These are phyloP conservation scores for Sinhomidia bicolor DNA, from an alignment of 2,888 invertebrate genomes.

Conservation along the genomic window DNA sequence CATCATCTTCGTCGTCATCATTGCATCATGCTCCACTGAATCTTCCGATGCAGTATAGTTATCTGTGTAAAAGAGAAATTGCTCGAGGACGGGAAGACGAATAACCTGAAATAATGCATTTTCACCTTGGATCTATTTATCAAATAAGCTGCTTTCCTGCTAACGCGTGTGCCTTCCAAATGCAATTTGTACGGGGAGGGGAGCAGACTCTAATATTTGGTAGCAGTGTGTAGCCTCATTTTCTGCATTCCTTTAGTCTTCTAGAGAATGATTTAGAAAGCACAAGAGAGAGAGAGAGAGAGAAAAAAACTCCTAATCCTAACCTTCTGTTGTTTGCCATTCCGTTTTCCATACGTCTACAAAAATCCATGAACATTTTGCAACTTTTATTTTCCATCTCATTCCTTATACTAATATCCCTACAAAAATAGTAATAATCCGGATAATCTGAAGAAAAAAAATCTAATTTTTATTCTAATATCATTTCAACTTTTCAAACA, in stretches of 20 bases:
- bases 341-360: background rate
- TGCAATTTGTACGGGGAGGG: background rate
- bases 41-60: background rate
- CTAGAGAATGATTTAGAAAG: background rate
- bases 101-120: conserved; percentile 55
- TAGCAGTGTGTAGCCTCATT: conserved; percentile 31
- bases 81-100: conserved; percentile 36
- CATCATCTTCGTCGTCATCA: background rate
- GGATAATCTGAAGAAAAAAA: conserved; percentile 15
- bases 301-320: background rate
- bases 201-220: background rate
- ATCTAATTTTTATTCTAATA: conserved; percentile 48
- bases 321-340: background rate
- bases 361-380: background rate
- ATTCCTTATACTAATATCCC: background rate
- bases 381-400: background rate
- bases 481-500: background rate
- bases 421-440: background rate
- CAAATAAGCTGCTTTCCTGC: conserved; percentile 1
- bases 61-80: conserved; percentile 20
- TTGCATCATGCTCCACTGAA: background rate
- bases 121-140: conserved; percentile 61
- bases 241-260: background rate
- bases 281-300: background rate
- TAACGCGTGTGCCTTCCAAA: background rate